These are phyloP conservation scores for Trissolcus japonicus DNA, from an alignment of 2,888 invertebrate genomes.

Conservation along the genomic window DNA sequence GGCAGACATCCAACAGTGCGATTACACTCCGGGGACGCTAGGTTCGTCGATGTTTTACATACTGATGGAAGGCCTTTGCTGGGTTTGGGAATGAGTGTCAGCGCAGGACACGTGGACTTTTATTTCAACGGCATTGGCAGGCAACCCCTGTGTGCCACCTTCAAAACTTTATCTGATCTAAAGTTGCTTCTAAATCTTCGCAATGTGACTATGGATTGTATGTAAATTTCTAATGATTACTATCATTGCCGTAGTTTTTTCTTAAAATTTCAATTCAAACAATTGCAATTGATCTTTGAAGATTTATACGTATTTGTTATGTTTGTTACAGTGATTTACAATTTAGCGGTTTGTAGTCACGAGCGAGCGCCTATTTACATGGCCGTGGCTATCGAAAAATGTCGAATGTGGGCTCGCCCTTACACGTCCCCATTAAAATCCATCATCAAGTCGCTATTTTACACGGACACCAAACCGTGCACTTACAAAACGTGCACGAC, in stretches of 20 bases:
- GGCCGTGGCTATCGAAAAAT: constrained; percentile 60
- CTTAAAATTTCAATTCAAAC: background rate
- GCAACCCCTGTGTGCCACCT: constrained; percentile 75
- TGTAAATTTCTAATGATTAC: constrained; percentile 9
- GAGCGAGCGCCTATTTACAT: constrained; percentile 60
- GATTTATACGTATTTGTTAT: background rate
- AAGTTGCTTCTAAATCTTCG: constrained; percentile 63
- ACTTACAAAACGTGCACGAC: constrained; percentile 63
- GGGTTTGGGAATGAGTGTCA: constrained; percentile 68
- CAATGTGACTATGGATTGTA: constrained; percentile 65
- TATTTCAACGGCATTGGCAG: constrained; percentile 76
- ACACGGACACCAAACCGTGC: constrained; percentile 56
- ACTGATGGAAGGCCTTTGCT: constrained; percentile 71
- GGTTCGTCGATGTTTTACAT: constrained; percentile 74
- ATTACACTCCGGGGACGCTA: constrained; percentile 71
- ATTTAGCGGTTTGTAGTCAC: constrained; percentile 63
- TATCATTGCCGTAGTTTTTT: background rate
- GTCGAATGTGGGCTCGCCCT: constrained; percentile 60
- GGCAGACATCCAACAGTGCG: constrained; percentile 68
- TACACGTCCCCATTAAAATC: constrained; percentile 49
- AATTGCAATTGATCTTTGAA: background rate
- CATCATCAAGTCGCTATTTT: constrained; percentile 42
- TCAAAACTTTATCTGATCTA: constrained; percentile 59
- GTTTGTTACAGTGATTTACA: constrained; percentile 58
- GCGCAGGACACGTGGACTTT: constrained; percentile 75